A percentile compares a stretch with the other conserved stretches of the same genome.
Conservation (phyloP, 2,797 vertebrate genomes). For the Sebastiscus albofasciatus region DNA sequence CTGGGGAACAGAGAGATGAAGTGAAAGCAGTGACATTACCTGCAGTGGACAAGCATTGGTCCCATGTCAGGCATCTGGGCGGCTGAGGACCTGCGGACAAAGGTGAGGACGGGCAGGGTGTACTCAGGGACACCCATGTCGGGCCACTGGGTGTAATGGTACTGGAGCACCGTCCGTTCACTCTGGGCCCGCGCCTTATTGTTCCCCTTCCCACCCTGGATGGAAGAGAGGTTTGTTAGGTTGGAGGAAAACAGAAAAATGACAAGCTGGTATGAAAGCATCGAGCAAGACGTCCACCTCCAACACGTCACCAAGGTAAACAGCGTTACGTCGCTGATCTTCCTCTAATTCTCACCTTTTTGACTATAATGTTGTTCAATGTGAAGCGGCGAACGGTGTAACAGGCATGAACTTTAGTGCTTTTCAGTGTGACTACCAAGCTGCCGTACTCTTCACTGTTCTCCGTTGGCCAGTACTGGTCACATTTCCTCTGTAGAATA, state of each 20-base stretch:
- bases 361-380: constrained; percentile 89
- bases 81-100: constrained; percentile 90
- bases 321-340: background rate
- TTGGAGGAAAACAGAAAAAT: background rate
- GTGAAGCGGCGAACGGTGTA: constrained; percentile 91
- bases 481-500: constrained; percentile 89
- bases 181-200: constrained; percentile 86
- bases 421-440: constrained; percentile 91
- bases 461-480: constrained; percentile 95
- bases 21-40: constrained; percentile 74
- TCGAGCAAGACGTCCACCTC: background rate
- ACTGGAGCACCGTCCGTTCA: constrained; percentile 91
- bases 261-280: background rate
- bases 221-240: background rate
- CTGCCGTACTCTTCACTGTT: constrained; percentile 93
- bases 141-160: constrained; percentile 96
- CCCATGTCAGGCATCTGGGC: constrained; percentile 88
- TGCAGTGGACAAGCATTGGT: constrained; percentile 94
- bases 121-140: constrained; percentile 97
- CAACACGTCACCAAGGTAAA: background rate
- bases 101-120: constrained; percentile 92
- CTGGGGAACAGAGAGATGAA: background rate
- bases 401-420: constrained; percentile 91
- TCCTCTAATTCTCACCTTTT: constrained; percentile 83
- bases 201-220: constrained; percentile 89